Conservation (phyloP, 2,888 invertebrate genomes). For the Diadromus collaris region DNA sequence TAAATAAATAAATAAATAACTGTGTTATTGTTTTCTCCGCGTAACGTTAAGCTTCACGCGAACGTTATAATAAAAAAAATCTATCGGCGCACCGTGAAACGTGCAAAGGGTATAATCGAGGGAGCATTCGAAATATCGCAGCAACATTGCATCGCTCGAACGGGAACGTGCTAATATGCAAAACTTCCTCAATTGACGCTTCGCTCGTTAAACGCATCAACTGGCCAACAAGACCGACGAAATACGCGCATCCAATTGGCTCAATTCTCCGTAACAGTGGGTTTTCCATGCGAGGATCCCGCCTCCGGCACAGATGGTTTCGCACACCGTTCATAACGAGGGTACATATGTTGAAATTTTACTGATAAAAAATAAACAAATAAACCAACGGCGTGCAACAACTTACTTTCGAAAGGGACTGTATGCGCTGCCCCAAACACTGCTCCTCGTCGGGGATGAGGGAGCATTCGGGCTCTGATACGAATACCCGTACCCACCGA, state of each 20-base stretch:
- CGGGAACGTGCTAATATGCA: conserved; percentile 61
- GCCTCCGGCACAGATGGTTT: conserved; percentile 13
- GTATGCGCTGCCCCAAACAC: conserved; percentile 74
- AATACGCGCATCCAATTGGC: conserved; percentile 52
- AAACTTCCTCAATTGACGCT: conserved; percentile 72
- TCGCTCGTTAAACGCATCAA: conserved; percentile 69
- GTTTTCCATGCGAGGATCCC: not conserved
- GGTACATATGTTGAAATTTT: not conserved
- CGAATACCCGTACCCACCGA: conserved; percentile 73
- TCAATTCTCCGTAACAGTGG: conserved; percentile 49
- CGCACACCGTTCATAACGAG: not conserved
- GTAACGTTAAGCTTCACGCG: not conserved
- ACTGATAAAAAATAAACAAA: too few relatives aligned
- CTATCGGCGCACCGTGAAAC: not conserved
- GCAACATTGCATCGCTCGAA: conserved; percentile 52
- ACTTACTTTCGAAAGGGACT: conserved; percentile 78
- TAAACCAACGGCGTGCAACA: not conserved
- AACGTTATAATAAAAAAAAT: not conserved
- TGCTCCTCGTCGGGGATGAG: conserved; percentile 72
- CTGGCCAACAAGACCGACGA: conserved; percentile 71
- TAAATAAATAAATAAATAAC: too few relatives aligned
- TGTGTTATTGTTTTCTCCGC: too few relatives aligned
- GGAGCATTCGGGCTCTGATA: conserved; percentile 71
- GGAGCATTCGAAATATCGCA: conserved; percentile 41
- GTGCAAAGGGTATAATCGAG: not conserved